Percentiles rank a stretch among this genome's conserved stretches.
Evolutionary conservation across 2,113 vertebrate species (phyloP).

Genomic region (Cephalopterus ornatus): DNA sequence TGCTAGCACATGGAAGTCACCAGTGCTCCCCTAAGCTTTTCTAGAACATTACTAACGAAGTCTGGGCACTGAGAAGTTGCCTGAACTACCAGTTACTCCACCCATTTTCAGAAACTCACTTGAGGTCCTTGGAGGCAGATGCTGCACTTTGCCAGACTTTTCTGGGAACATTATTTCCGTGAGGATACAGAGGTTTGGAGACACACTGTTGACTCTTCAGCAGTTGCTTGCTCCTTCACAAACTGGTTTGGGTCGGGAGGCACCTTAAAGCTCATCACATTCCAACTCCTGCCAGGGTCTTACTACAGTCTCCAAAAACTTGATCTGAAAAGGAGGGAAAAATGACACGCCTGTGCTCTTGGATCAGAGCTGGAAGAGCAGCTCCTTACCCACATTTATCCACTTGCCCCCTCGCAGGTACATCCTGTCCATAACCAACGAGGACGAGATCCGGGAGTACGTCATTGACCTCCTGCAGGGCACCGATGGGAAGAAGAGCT

Average conservation of each 20-base stretch:
- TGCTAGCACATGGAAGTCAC: not conserved
- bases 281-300: rapidly evolving
- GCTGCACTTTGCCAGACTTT: not conserved
- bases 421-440: conserved; percentile 86
- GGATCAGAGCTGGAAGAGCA: not conserved
- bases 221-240: not conserved
- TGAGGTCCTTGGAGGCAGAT: not conserved
- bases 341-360: rapidly evolving
- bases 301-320: rapidly evolving
- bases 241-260: not conserved
- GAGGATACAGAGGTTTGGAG: not conserved
- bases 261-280: rapidly evolving
- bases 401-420: conserved; percentile 74
- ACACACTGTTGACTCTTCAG: rapidly evolving
- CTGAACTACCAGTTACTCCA: not conserved
- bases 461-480: conserved; percentile 90
- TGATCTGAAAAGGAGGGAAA: not conserved
- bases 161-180: not conserved
- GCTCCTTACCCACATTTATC: not conserved
- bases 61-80: not conserved
- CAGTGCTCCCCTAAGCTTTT: not conserved
- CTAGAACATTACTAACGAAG: rapidly evolving
- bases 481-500: conserved; percentile 81
- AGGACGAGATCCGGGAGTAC: conserved; percentile 92
- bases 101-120: not conserved